Base-by-base conservation (phyloP, 2,113 vertebrate species). In the Arothron firmamentum region DNA sequence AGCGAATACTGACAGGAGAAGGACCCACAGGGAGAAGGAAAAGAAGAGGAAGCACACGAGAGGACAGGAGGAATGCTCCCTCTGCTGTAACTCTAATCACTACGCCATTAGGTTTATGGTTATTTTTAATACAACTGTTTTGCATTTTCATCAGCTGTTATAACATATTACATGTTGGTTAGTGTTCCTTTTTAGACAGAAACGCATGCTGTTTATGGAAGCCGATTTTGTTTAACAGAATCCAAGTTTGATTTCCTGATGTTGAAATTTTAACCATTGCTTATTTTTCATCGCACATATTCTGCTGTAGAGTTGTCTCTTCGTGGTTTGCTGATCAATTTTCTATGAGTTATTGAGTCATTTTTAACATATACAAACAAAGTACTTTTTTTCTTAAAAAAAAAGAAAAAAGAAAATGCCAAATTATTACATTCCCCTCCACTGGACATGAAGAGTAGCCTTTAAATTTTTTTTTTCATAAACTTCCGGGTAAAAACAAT, bases 1-100 rank as follows among this genome's bases (percentile, higher is more conserved):
- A 61, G 93, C 92, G 89, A 87, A 75, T 50, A 55, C 69, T 45
- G 51, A 62, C 64, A 59, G 65, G 64, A 62, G 57, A 78, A 70
- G 42, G 41, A 2, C 9, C 42, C 21, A 75, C 43, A 65, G 46
- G 64, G 42, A 63, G 11, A 16, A 14, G 12, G 31, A 58, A 15
- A 38, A 42, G 58, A 38, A 59, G 41, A 56, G 23, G 59, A 63
- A 66, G 65, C 53, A 74, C 78, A 70, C 50, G 70, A 80, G 71
- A 75, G 61, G 78, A 89, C 79, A 81, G 67, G 72, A 75, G 74
- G 79, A 81, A 65, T 42, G 42, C 72, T 78, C 75, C 82, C 85
- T 85, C 82, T 86, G 78, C 83, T 84, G 74, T 66, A 77, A 80
- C 43, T 67, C 38, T 69, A 65, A 56, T 77, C 62, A 72, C 65